Evolutionary conservation across 1,140 invertebrate genomes (phyloP), one percentile per base, ranked within the genome.

Genomic region (Varroa destructor): DNA sequence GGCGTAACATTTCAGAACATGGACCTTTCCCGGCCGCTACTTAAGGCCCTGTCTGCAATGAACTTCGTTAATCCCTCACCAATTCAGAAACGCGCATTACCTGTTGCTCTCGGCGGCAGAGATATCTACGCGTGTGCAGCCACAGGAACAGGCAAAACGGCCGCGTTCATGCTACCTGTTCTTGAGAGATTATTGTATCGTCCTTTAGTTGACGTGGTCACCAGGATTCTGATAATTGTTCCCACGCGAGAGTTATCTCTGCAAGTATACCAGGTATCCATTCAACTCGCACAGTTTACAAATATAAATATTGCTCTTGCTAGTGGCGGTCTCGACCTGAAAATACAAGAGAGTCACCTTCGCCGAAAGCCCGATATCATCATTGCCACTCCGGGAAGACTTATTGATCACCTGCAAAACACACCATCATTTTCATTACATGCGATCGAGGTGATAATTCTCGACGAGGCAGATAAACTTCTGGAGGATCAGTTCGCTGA

Each of bases 91-190:
- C 87, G 91, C 0, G 93, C 92, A 0, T 93, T 99, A 76, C 96
- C 96, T 0, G 84, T 96, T 8, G 95, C 92, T 40, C 81, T 99
- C 51, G 80, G 90, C 75, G 90, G 90, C 6, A 84, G 88, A 77
- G 93, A 97, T 81, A 87, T 97, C 76, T 92, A 92, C 84, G 93
- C 91, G 10, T 96, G 93, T 84, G 93, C 93, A 72, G 91, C 94
- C 1, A 99, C 96, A 0, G 96, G 95, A 55, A 98, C 95, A 5
- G 95, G 94, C 81, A 99, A 99, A 85, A 99, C 96, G 1, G 91
- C 92, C 0, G 95, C 95, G 0, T 99, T 97, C 78, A 97, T 99
- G 91, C 81, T 99, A 73, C 96, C 96, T 2, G 94, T 94, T 43
- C 78, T 99, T 40, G 96, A 99, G 81, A 83, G 96, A 75, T 82